A percentile compares a stretch with the other conserved stretches of the same genome.
Conservation (phyloP, 2,797 vertebrate species). For the Denticeps clupeoides region DNA sequence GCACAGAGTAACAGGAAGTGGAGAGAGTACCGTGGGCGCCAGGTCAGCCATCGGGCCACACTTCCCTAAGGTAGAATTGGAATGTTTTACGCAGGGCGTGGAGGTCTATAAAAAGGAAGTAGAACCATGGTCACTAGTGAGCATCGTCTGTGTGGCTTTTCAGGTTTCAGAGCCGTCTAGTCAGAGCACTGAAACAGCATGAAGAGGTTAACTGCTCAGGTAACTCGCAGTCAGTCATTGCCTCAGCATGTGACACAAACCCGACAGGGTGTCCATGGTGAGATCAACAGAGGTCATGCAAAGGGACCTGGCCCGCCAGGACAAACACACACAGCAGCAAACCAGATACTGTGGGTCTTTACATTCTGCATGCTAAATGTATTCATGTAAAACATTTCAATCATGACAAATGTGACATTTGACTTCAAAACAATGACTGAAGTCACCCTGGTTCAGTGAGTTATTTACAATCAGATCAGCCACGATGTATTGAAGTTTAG, state of each 20-base stretch:
- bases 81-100: slow-evolving; percentile 44
- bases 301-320: neutral
- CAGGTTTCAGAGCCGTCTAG: no score
- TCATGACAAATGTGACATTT: no score
- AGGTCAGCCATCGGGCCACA: slow-evolving; percentile 36
- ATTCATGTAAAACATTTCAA: neutral
- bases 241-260: no score
- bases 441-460: no score
- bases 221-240: no score
- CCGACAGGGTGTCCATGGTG: slow-evolving; percentile 4
- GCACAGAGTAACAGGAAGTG: slow-evolving; percentile 7
- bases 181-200: no score
- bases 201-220: no score
- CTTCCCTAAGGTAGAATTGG: slow-evolving; percentile 42
- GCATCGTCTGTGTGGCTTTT: no score
- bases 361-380: neutral
- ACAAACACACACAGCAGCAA: neutral
- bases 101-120: slow-evolving; percentile 40
- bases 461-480: no score
- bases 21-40: slow-evolving; percentile 38
- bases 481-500: no score
- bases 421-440: no score
- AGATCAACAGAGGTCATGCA: neutral
- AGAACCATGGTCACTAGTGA: slow-evolving; percentile 26
- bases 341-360: neutral